Base-by-base conservation (phyloP, 2,113 vertebrate genomes). In the Ceuthmochares aereus region DNA sequence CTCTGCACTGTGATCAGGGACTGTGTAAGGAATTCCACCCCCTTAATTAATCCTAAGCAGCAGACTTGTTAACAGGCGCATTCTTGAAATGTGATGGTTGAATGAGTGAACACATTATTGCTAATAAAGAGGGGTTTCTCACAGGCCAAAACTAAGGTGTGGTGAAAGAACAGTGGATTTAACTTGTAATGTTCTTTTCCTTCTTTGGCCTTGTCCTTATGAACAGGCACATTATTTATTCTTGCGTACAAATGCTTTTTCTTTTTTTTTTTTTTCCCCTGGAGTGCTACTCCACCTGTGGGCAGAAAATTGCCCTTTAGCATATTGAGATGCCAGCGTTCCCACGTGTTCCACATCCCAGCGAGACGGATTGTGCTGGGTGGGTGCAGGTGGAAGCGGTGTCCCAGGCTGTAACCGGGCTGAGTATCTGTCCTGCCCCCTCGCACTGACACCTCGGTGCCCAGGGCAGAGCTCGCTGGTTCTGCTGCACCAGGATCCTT, bases 11-110 rank as follows among this genome's bases (percentile, higher is more conserved):
- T 83, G 80, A 78, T 87, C 87, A 81, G 80, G 73, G 64, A 63
- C 92, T 29, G 15, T 92, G 67, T 45, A 74, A 81, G 59, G 86
- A 89, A 81, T 93, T 59, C 56, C 21, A 67, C 51, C 45, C 12
- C 8, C 67, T 60, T 80, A 83, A 93, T 95, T 84, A 90, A 92
- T 91, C 84, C 79, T 64, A 22, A 80, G 94, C 74, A 92, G 70
- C 85, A 82, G 87, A 76, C 78, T 85, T 69, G 47, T 87, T 82
- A 94, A 87, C 25, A 43, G 79, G 67, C 13, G 4, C 36, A 74
- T 85, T 84, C 67, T 54, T 90, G 68, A 81, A 69, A 90, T 80
- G 9, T 55, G 69, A 60, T 42, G 80, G 56, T 70, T 87, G 72
- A 89, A n/a, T 25, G 32, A 52, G 60, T 37, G 43, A 70, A 32